These are phyloP conservation scores for Parnassius glacialis DNA, from an alignment of 2,888 invertebrate genomes.

Conservation along the genomic window DNA sequence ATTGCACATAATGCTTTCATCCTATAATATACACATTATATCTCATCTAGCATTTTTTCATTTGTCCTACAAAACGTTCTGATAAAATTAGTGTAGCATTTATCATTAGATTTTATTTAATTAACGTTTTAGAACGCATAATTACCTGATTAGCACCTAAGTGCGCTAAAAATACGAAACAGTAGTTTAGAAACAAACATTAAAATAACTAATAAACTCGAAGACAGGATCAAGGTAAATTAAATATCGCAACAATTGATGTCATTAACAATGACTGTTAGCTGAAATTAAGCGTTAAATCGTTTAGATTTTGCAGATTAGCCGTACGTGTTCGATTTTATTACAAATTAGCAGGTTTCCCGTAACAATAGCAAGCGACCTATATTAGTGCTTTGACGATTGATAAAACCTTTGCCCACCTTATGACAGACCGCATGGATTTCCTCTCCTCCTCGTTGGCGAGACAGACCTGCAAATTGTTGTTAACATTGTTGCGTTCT, in stretches of 20 bases:
- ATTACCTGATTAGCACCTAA: conserved; percentile 75
- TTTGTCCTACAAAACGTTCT: too few species aligned
- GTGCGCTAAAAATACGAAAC: conserved; percentile 77
- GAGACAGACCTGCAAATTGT: conserved; percentile 80
- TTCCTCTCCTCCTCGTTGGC: conserved; percentile 76
- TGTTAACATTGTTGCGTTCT: conserved; percentile 59
- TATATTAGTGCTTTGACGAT: conserved; percentile 19
- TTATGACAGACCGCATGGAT: conserved; percentile 84
- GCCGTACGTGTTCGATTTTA: conserved; percentile 8
- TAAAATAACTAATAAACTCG: conserved; percentile 11
- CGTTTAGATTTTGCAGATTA: conserved; percentile 33
- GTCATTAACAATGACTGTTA: conserved; percentile 28
- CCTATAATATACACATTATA: too few species aligned
- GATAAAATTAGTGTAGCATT: too few species aligned
- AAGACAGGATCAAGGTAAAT: conserved; percentile 3
- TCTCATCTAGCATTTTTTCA: too few species aligned
- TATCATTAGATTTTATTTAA: neutral
- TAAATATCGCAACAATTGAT: conserved; percentile 11
- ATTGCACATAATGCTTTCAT: too few species aligned
- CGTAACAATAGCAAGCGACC: conserved; percentile 19
- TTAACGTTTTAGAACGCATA: conserved; percentile 39
- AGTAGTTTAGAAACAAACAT: conserved; percentile 44
- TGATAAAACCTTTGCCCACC: conserved; percentile 67
- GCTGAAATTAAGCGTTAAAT: conserved; percentile 42
- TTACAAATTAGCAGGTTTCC: conserved; percentile 17